These are phyloP conservation scores for Zaprionus vittiger DNA, from an alignment of 1,140 invertebrate genomes.

Conservation along the genomic window DNA sequence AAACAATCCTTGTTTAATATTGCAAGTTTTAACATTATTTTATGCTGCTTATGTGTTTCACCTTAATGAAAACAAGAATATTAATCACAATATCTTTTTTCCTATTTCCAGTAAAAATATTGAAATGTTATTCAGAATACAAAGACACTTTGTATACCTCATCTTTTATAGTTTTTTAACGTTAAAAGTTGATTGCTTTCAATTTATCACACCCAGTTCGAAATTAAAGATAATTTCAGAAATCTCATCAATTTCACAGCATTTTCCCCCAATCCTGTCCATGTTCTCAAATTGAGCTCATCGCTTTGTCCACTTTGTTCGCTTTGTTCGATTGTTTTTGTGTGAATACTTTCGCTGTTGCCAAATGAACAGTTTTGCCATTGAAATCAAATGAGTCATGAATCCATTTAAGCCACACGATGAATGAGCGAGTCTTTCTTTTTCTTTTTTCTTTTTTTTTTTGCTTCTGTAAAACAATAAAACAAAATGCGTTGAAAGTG, in stretches of 20 bases:
- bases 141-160: too few relatives aligned
- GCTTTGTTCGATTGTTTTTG: conserved; percentile 63
- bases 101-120: too few relatives aligned
- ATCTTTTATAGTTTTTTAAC: too few relatives aligned
- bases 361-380: conserved; percentile 74
- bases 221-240: not conserved
- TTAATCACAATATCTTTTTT: too few relatives aligned
- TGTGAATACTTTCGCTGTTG: conserved; percentile 71
- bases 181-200: too few relatives aligned
- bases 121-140: too few relatives aligned
- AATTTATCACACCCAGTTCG: not conserved
- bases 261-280: not conserved
- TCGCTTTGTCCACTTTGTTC: not conserved
- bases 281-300: not conserved
- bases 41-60: too few relatives aligned
- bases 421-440: not conserved
- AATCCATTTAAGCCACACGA: conserved; percentile 49
- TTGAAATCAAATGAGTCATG: conserved; percentile 80
- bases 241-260: not conserved
- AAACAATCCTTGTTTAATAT: not conserved
- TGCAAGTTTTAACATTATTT: too few relatives aligned
- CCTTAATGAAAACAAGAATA: too few relatives aligned
- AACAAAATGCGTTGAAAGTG: conserved; percentile 43
- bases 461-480: conserved; percentile 45
- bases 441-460: conserved; percentile 20